phyloP scores from a whole-genome alignment of 2,797 vertebrate genomes.

The Myoxocephalus aenaeus region DNA sequence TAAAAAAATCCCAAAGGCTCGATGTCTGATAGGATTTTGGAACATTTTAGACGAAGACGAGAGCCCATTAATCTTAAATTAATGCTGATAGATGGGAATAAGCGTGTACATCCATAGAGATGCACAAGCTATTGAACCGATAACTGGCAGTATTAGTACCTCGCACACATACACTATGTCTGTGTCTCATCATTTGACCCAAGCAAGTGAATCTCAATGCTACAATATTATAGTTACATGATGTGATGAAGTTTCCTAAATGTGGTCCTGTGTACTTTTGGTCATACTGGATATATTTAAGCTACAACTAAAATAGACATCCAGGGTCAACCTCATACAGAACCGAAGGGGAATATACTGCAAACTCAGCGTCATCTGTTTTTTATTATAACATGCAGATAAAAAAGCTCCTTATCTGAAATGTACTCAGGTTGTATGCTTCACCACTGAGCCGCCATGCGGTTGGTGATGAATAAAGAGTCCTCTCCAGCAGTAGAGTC shows the following conservation, averaged over 20 bases:
- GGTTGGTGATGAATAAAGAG: no score
- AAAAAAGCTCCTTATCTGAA: not conserved
- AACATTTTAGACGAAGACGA: constrained; percentile 8
- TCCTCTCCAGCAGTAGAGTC: not conserved
- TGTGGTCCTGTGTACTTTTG: not conserved
- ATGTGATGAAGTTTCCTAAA: not conserved
- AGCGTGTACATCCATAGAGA: not conserved
- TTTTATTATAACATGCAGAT: not conserved
- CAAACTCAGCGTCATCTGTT: not conserved
- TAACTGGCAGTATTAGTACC: not conserved
- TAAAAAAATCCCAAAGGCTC: not conserved
- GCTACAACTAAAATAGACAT: no score
- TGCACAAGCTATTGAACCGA: not conserved
- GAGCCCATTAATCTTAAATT: not conserved
- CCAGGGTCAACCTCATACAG: not conserved
- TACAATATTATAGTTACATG: not conserved
- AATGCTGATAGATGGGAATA: not conserved
- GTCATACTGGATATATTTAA: not conserved
- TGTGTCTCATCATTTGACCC: not conserved
- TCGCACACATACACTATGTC: not conserved
- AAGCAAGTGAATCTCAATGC: not conserved
- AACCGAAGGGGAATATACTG: not conserved
- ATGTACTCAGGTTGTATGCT: not conserved
- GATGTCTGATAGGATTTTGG: not conserved
- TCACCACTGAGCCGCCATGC: no score